A percentile compares a stretch with the other conserved stretches of the same genome.
These are phyloP conservation scores for Argyrosomus regius DNA, from an alignment of 2,797 vertebrate genomes.

Conservation along the genomic window DNA sequence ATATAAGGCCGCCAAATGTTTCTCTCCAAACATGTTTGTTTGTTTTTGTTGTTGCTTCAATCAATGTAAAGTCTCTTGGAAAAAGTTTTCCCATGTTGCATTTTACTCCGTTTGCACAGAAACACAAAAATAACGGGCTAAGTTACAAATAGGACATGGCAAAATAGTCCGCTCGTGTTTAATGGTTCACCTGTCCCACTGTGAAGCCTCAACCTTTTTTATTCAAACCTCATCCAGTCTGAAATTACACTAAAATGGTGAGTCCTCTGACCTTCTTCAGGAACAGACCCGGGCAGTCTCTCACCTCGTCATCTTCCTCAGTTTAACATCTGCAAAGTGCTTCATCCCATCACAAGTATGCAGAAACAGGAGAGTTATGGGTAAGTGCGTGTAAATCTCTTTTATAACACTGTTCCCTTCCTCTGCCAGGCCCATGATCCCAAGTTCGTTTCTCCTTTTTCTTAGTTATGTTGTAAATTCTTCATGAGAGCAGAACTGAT, in stretches of 20 bases:
- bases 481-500: conserved; percentile 38
- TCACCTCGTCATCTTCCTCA: conserved; percentile 45
- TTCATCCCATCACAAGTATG: conserved; percentile 50
- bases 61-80: conserved; percentile 62
- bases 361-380: conserved; percentile 49
- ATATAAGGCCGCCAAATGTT: conserved; percentile 76
- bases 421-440: conserved; percentile 12
- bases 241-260: conserved; percentile 38
- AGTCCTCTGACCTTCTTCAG: conserved; percentile 37
- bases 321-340: conserved; percentile 53
- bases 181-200: conserved; percentile 49
- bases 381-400: conserved; percentile 58
- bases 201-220: conserved; percentile 31
- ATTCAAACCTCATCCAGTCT: conserved; percentile 43
- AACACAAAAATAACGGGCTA: conserved; percentile 72
- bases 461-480: conserved; percentile 51
- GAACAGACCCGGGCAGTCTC: conserved; percentile 37
- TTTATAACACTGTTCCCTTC: conserved; percentile 31
- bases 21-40: conserved; percentile 51
- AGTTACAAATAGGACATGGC: conserved; percentile 68
- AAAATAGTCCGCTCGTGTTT: conserved; percentile 65
- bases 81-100: conserved; percentile 37
- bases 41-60: conserved; percentile 39
- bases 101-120: conserved; percentile 66
- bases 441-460: conserved; percentile 28